Base-by-base conservation (phyloP, 2,113 vertebrate genomes). In the Ctenomys sociabilis region DNA sequence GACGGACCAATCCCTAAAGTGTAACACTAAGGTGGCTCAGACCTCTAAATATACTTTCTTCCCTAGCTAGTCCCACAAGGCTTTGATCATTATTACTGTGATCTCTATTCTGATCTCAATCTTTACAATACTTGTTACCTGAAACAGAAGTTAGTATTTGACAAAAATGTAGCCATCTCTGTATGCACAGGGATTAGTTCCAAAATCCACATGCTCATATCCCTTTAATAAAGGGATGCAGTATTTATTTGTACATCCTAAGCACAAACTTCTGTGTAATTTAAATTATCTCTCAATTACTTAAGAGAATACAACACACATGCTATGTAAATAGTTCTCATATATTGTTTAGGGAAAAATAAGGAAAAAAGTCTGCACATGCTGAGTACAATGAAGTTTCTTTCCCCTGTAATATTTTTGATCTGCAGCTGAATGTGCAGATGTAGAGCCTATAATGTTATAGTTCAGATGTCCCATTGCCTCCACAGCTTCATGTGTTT, bases 1-100 rank as follows among this genome's bases (percentile, higher is more conserved):
- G 14, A 94, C 0, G 35, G 54, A 54, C 1, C 61, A 57, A 85
- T 32, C 10, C 57, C 73, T 68, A 28, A 85, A 72, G 40, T 63
- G 64, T 43, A 77, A 88, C 83, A 66, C 3, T 72, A 3, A 78
- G 32, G n/a, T 73, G 5, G 16, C 21, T 54, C 21, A 43, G 40
- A 78, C 19, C 37, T 94, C 70, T 83, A 85, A 85, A 93, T n/a
- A 70, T 30, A 83, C 6, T 68, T 40, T 52, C 24, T 91, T 91
- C 73, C 32, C 80, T 43, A 82, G 35, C 45, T 26, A 64, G 28
- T 17, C 24, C 45, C 43, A 45, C 6, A 68, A 84, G 40, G 35
- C 49, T 57, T 68, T 66, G 54, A 68, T 24, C 28, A 28, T 13
- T 63, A 80, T 21, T 49, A 35, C 30, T 32, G 83, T 35, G 63